Evolutionary conservation across 2,797 vertebrate genomes (phyloP).

Genomic region (Malurus leucopterus): DNA sequence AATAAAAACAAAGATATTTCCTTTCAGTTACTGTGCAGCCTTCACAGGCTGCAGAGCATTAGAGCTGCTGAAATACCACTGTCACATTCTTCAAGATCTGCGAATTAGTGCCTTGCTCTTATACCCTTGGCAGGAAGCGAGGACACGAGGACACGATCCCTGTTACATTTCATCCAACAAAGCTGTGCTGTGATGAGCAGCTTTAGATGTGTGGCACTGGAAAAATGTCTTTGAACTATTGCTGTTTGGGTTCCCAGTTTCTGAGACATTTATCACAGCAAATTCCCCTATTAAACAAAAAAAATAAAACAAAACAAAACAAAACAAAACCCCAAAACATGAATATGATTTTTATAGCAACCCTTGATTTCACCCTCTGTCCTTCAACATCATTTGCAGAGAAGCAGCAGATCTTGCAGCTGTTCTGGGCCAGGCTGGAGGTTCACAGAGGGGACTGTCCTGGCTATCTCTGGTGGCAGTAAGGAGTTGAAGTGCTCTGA

Average conservation of each 20-base stretch:
- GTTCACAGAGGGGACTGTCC: background rate
- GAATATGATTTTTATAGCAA: background rate
- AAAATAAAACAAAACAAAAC: background rate
- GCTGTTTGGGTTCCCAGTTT: background rate
- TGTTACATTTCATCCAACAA: background rate
- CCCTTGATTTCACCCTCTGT: background rate
- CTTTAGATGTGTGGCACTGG: background rate
- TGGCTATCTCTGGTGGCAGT: fast-evolving
- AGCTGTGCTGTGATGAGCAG: background rate
- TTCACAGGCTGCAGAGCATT: slow-evolving; percentile 42
- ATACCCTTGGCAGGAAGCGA: background rate
- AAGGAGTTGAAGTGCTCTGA: background rate
- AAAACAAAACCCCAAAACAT: no score
- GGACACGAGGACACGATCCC: background rate
- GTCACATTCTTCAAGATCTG: slow-evolving; percentile 38
- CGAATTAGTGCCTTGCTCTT: background rate
- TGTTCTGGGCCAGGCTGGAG: background rate
- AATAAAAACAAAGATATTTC: slow-evolving; percentile 59
- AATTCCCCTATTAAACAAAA: background rate
- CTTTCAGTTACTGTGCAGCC: slow-evolving; percentile 38
- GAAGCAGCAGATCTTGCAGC: background rate
- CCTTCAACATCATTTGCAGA: background rate
- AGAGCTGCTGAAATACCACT: slow-evolving; percentile 23
- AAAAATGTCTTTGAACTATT: slow-evolving; percentile 27
- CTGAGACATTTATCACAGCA: background rate